phyloP scores from a whole-genome alignment of 1,140 invertebrate genomes.

The Muscidifurax raptorellus region DNA sequence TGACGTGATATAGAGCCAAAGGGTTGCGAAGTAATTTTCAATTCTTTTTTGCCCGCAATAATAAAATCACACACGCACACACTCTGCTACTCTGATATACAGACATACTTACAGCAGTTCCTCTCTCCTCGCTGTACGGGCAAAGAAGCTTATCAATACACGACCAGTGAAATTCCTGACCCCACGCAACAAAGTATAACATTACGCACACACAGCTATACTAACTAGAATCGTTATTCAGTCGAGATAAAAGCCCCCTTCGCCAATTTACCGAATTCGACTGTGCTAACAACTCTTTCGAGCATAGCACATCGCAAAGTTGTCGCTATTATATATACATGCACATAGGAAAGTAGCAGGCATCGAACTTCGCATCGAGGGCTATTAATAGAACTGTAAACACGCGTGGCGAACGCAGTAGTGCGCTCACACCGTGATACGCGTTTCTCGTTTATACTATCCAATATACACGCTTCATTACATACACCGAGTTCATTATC shows the following conservation, averaged over 20 bases:
- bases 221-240: too few species aligned
- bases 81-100: background rate
- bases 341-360: too few species aligned
- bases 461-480: background rate
- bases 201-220: too few species aligned
- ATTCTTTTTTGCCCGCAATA: background rate
- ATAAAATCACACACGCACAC: background rate
- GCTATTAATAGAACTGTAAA: background rate
- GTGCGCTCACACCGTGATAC: background rate
- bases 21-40: constrained; percentile 2
- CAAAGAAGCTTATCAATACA: too few species aligned
- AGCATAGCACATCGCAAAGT: background rate
- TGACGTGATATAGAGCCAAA: constrained; percentile 4
- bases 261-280: too few species aligned
- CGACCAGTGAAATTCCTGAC: background rate
- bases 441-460: background rate
- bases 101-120: too few species aligned
- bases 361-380: background rate
- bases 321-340: background rate
- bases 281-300: background rate
- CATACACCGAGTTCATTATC: background rate
- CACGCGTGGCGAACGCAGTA: background rate
- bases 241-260: too few species aligned
- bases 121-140: background rate
- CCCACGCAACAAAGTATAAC: background rate